phyloP scores from a whole-genome alignment of 1,140 invertebrate species.

The Heliconius congener region DNA sequence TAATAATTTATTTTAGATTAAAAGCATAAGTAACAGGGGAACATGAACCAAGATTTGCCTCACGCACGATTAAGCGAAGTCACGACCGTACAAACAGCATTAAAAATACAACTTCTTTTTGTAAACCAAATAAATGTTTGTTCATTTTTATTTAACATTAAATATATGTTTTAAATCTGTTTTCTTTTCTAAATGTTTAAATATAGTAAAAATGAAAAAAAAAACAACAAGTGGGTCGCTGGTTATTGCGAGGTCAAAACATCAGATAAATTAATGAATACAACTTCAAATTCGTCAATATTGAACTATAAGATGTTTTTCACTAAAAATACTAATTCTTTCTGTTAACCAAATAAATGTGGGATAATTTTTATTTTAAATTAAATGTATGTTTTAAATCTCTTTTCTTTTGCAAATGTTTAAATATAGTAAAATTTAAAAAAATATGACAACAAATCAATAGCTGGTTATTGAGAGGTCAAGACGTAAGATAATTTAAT shows the following conservation, averaged over 20 bases:
- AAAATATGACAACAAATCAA: not conserved
- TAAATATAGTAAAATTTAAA: not conserved
- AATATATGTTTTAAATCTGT: not conserved
- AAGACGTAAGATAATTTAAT: not conserved
- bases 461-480: not conserved
- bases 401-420: not conserved
- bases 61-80: constrained; percentile 67
- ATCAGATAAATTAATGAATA: not conserved
- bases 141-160: not conserved
- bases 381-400: not conserved
- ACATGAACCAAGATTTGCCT: constrained; percentile 57
- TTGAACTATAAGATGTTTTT: not conserved
- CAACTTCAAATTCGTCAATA: not conserved
- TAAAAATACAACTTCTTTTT: constrained; percentile 24
- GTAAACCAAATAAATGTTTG: not conserved
- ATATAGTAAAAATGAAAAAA: not conserved
- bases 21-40: constrained; percentile 32
- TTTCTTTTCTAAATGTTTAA: not conserved
- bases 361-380: not conserved
- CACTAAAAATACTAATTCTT: constrained; percentile 33
- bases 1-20: constrained; percentile 38
- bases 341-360: not conserved
- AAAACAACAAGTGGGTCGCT: not conserved
- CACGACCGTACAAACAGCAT: constrained; percentile 59
- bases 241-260: not conserved